Conservation (phyloP, 1,140 invertebrate genomes). For the Papilio polytes region DNA sequence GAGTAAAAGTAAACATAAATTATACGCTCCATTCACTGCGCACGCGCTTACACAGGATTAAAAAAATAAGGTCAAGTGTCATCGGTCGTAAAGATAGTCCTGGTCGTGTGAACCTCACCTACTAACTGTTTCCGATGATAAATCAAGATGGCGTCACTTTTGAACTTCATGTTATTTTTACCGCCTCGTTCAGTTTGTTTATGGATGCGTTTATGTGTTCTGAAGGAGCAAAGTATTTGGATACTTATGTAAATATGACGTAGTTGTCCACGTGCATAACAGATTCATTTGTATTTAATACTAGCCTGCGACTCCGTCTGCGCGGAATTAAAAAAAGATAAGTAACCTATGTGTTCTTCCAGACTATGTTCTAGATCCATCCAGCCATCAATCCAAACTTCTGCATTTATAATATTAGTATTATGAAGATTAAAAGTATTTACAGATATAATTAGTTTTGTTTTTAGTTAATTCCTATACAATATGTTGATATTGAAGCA, state of each 20-base stretch:
- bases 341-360: no score
- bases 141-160: conserved; percentile 43
- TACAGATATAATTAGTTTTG: no score
- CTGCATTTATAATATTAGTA: no score
- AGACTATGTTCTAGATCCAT: no score
- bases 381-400: no score
- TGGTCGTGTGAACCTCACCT: conserved; percentile 42
- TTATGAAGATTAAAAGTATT: no score
- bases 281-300: no score
- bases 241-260: neutral
- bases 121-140: conserved; percentile 42
- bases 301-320: neutral
- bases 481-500: no score
- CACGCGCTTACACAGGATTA: conserved; percentile 63
- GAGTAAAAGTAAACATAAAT: conserved; percentile 79
- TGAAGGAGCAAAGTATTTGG: conserved; percentile 6
- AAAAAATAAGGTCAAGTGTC: conserved; percentile 61
- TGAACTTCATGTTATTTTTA: conserved; percentile 28
- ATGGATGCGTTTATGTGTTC: neutral
- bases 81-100: conserved; percentile 37
- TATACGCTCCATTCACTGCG: conserved; percentile 71
- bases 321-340: no score
- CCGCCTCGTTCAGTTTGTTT: neutral
- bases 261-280: neutral
- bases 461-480: no score